These are phyloP conservation scores for Plebejus argus DNA, from an alignment of 2,888 invertebrate genomes.

Conservation along the genomic window DNA sequence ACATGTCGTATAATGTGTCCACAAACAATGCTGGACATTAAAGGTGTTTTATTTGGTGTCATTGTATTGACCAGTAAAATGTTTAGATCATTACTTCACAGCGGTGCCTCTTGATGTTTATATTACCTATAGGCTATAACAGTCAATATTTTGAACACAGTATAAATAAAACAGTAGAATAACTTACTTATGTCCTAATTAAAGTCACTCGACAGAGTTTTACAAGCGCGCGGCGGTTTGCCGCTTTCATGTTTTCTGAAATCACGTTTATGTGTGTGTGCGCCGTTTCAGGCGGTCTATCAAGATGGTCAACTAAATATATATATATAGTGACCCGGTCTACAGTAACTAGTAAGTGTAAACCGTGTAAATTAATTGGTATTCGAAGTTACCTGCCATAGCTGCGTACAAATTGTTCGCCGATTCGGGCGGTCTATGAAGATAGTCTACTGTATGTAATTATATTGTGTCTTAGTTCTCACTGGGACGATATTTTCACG, in stretches of 20 bases:
- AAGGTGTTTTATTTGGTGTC: constrained; percentile 9
- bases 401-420: no score
- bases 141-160: neutral
- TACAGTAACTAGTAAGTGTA: no score
- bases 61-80: constrained; percentile 27
- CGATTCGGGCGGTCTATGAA: no score
- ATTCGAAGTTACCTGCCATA: no score
- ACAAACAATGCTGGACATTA: constrained; percentile 4
- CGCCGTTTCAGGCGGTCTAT: neutral
- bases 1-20: constrained; percentile 4
- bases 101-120: constrained; percentile 24
- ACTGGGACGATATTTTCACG: constrained; percentile 26
- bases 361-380: no score
- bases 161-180: neutral
- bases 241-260: neutral
- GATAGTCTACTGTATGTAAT: neutral
- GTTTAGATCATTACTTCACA: constrained; percentile 29
- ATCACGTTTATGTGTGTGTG: neutral
- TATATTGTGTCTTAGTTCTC: neutral
- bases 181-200: neutral
- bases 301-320: neutral
- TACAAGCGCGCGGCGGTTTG: no score
- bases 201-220: neutral
- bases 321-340: neutral
- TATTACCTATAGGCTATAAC: constrained; percentile 9